Evolutionary conservation across 23 tunicate species (phyloP).

Genomic region (Phallusia fumigata): DNA sequence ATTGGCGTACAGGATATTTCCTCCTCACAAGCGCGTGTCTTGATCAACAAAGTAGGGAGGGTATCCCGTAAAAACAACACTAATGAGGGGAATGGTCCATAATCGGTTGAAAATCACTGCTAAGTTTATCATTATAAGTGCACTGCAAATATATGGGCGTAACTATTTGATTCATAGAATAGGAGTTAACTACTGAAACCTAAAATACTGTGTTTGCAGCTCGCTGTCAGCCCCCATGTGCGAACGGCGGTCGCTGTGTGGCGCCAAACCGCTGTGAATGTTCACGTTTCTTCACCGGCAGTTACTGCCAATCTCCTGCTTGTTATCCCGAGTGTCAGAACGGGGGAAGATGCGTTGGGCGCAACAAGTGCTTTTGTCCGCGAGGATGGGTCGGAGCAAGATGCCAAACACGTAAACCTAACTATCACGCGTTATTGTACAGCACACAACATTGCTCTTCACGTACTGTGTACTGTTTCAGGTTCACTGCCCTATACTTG

Average conservation of each 20-base stretch:
- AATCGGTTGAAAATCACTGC: too few species aligned
- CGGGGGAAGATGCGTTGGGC: constrained; percentile 74
- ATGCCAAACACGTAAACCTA: constrained; percentile 52
- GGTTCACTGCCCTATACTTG: constrained; percentile 54
- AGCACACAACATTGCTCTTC: not conserved
- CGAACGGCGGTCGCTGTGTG: constrained; percentile 77
- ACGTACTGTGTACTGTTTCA: not conserved
- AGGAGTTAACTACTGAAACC: not conserved
- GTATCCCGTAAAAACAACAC: too few species aligned
- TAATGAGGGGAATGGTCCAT: too few species aligned
- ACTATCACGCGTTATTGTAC: not conserved
- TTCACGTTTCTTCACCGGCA: constrained; percentile 53
- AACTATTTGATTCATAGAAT: too few species aligned
- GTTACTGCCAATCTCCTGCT: constrained; percentile 35
- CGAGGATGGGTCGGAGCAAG: constrained; percentile 44
- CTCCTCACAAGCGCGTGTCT: too few species aligned
- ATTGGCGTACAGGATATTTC: too few species aligned
- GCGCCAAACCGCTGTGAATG: constrained; percentile 80
- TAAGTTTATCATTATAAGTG: too few species aligned
- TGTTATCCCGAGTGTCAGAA: constrained; percentile 69
- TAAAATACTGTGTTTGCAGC: constrained; percentile 27
- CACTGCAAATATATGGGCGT: too few species aligned
- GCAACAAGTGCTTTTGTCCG: constrained; percentile 54
- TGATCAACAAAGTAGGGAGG: too few species aligned
- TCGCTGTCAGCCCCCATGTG: constrained; percentile 52